Conservation (phyloP, 2,113 vertebrate species). For the Lutjanus erythropterus region DNA sequence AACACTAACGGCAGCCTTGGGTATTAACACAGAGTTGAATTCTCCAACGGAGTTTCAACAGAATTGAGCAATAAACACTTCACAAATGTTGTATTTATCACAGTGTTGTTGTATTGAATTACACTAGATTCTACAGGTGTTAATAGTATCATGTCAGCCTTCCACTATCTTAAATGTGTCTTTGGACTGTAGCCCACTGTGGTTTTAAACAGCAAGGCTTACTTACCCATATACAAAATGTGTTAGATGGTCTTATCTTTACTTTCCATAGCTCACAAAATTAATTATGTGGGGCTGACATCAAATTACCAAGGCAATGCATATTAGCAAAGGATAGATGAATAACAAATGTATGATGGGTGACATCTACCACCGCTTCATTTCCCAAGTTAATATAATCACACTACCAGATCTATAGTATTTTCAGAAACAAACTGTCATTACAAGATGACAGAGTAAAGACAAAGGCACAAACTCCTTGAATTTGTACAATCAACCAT, state of each 20-base stretch:
- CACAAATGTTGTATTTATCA: background rate
- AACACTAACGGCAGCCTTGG: background rate
- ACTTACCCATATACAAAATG: conserved; percentile 1
- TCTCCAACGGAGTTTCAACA: background rate
- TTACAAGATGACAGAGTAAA: background rate
- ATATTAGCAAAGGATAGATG: conserved; percentile 13
- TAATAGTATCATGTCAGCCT: background rate
- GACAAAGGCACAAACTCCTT: background rate
- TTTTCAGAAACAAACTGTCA: background rate
- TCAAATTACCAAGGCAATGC: background rate
- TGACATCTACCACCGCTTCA: conserved; percentile 6
- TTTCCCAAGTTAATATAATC: conserved; percentile 20
- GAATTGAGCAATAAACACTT: background rate
- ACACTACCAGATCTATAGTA: background rate
- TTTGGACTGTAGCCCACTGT: background rate
- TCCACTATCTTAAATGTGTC: background rate
- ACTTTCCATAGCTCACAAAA: conserved; percentile 1
- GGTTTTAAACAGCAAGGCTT: background rate
- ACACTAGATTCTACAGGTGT: background rate
- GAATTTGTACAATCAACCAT: background rate
- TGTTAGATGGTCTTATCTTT: conserved; percentile 12
- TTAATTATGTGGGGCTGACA: conserved; percentile 9
- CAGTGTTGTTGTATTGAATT: background rate
- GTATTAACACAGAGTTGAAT: background rate
- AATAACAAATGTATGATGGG: background rate